These are phyloP conservation scores for Pseudomyrmex sp. DNA, from an alignment of 1,140 invertebrate genomes.

Conservation along the genomic window DNA sequence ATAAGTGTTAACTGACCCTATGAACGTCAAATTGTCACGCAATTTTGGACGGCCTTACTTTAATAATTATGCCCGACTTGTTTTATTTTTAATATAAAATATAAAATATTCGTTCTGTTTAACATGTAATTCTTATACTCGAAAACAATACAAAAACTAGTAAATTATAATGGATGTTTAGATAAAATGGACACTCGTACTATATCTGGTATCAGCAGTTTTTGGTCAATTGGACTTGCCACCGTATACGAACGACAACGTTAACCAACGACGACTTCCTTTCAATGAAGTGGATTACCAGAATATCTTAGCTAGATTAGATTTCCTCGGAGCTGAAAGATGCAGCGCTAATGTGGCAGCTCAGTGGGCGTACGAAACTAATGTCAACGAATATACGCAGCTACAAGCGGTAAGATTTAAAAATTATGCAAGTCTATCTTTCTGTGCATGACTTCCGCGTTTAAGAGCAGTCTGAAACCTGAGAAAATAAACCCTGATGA, in stretches of 20 bases:
- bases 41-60: not conserved
- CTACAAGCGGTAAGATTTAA: slow-evolving; percentile 90
- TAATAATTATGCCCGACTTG: no score
- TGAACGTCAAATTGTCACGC: not conserved
- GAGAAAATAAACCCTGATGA: no score
- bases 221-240: slow-evolving; percentile 80
- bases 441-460: no score
- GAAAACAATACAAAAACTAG: not conserved
- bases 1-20: not conserved
- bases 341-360: slow-evolving; percentile 93
- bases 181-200: slow-evolving; percentile 67
- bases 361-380: slow-evolving; percentile 95
- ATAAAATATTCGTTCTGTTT: not conserved
- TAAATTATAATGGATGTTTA: slow-evolving; percentile 55
- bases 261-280: not conserved
- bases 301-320: slow-evolving; percentile 88
- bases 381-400: slow-evolving; percentile 93
- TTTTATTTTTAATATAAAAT: not conserved
- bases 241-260: slow-evolving; percentile 72
- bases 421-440: slow-evolving; percentile 6
- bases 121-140: not conserved
- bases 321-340: slow-evolving; percentile 90
- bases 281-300: slow-evolving; percentile 73
- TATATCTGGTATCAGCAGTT: slow-evolving; percentile 66
- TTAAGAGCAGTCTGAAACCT: no score